phyloP scores from a whole-genome alignment of 2,888 invertebrate species.

The Embidobia sp. region DNA sequence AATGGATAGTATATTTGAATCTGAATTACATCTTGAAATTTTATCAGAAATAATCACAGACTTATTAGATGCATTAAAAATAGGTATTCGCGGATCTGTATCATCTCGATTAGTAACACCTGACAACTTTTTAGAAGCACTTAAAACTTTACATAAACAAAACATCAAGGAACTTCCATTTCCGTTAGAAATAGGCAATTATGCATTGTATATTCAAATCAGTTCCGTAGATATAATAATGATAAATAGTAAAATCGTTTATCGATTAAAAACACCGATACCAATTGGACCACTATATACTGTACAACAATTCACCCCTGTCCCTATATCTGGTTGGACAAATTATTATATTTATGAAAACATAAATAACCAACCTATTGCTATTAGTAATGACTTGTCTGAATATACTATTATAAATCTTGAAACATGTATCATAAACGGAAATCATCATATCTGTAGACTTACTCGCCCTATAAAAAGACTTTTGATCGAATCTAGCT shows the following conservation, averaged over 20 bases:
- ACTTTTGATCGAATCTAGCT: not conserved
- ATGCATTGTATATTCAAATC: not conserved
- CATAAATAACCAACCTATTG: conserved; percentile 14
- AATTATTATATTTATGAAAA: conserved; percentile 18
- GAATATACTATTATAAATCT: not conserved
- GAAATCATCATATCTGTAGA: conserved; percentile 9
- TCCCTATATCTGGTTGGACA: conserved; percentile 1
- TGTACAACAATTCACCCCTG: not conserved
- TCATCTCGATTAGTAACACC: not conserved
- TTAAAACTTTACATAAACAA: not conserved
- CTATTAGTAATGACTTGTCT: not conserved
- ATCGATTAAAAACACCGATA: conserved; percentile 1
- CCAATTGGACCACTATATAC: not conserved
- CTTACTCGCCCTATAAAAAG: not conserved
- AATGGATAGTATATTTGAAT: not conserved
- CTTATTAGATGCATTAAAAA: conserved; percentile 3
- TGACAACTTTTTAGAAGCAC: not conserved
- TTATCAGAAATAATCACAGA: not conserved
- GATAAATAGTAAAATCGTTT: too few relatives aligned
- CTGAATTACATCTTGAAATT: not conserved
- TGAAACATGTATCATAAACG: not conserved
- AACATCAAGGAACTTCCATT: conserved; percentile 1
- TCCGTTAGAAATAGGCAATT: not conserved
- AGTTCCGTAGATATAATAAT: conserved; percentile 8
- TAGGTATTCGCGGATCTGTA: not conserved